phyloP scores from a whole-genome alignment of 2,888 invertebrate species.

The Lottia scabra region DNA sequence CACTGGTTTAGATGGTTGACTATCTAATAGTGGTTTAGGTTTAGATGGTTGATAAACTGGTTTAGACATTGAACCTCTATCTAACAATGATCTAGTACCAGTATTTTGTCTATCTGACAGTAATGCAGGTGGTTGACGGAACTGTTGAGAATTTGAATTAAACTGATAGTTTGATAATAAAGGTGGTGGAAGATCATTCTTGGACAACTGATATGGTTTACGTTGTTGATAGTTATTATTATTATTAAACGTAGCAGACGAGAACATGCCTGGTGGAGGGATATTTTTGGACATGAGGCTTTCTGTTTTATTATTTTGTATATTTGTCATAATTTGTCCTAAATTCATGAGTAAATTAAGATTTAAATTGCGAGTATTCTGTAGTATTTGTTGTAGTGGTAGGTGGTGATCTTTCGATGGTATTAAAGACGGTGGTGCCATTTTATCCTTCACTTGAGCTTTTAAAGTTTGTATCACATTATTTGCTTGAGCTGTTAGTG shows the following conservation, averaged over 20 bases:
- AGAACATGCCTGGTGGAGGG: not conserved
- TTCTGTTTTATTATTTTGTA: conserved; percentile 25
- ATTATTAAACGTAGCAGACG: conserved; percentile 11
- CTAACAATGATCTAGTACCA: no score
- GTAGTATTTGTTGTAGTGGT: conserved; percentile 12
- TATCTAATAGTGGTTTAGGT: no score
- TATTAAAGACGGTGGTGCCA: not conserved
- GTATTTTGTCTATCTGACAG: no score
- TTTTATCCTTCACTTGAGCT: conserved; percentile 39
- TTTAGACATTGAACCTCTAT: no score
- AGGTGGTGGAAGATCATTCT: no score
- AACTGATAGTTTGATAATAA: no score
- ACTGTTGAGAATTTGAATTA: no score
- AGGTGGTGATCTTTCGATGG: not conserved
- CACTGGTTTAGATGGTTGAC: no score
- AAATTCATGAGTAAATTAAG: conserved; percentile 49
- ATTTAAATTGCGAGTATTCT: conserved; percentile 43
- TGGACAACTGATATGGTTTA: not conserved
- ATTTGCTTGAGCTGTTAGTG: conserved; percentile 61
- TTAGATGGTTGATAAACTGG: no score
- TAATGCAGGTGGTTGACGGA: no score
- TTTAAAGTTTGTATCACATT: conserved; percentile 70
- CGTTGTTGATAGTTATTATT: conserved; percentile 4
- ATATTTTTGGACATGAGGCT: not conserved
- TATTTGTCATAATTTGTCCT: conserved; percentile 49